These are phyloP conservation scores for Muntiacus muntjak DNA, from an alignment of 2,113 vertebrate species.

Conservation along the genomic window DNA sequence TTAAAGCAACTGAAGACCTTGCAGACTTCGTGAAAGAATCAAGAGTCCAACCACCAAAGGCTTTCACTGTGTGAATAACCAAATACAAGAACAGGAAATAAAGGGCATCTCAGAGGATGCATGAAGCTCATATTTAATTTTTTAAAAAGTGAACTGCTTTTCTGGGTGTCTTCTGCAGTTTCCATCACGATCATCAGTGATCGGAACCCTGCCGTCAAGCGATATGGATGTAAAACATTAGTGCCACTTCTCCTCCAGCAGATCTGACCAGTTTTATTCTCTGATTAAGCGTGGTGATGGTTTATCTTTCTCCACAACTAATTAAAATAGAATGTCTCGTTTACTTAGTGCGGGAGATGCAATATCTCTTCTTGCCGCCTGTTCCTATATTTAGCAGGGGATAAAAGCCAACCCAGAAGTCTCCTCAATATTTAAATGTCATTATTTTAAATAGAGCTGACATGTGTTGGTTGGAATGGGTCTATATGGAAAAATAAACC, in stretches of 20 bases:
- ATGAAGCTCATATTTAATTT: rapidly evolving
- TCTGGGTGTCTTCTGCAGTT: rapidly evolving
- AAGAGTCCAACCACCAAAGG: rapidly evolving
- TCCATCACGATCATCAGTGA: rapidly evolving
- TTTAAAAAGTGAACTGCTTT: rapidly evolving
- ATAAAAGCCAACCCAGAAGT: neutral
- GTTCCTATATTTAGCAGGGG: neutral
- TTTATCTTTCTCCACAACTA: neutral
- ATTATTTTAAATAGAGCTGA: neutral
- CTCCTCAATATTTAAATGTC: neutral
- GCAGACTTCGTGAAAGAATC: neutral
- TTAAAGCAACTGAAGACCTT: neutral
- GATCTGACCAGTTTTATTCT: rapidly evolving
- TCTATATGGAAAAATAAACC: neutral
- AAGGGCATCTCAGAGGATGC: neutral
- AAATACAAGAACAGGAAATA: rapidly evolving
- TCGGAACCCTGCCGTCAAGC: rapidly evolving
- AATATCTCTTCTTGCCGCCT: neutral
- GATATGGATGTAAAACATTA: rapidly evolving
- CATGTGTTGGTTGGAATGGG: neutral
- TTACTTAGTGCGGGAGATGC: rapidly evolving
- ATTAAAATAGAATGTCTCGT: neutral
- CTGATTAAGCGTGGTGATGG: rapidly evolving
- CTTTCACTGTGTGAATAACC: rapidly evolving
- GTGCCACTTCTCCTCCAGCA: rapidly evolving